Evolutionary conservation across 2,888 invertebrate species (phyloP).

Genomic region (Tachina grossa): DNA sequence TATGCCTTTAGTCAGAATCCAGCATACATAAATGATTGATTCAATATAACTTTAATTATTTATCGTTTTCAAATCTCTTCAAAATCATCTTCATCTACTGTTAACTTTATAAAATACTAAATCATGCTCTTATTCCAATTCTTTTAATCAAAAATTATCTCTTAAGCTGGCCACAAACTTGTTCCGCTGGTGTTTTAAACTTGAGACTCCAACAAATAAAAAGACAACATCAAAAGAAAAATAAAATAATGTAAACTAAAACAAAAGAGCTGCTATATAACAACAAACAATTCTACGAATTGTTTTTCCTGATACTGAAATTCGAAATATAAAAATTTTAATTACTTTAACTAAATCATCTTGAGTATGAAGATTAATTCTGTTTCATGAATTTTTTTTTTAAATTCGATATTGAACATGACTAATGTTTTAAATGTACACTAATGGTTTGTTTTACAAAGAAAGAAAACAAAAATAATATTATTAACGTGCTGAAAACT

Average conservation of each 20-base stretch:
- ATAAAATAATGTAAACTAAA: constrained; percentile 20
- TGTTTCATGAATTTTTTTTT: constrained; percentile 32
- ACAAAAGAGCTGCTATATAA: constrained; percentile 43
- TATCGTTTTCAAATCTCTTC: constrained; percentile 35
- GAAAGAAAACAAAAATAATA: constrained; percentile 70
- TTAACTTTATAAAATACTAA: constrained; percentile 34
- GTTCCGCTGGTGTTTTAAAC: constrained; percentile 1
- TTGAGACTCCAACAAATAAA: background rate
- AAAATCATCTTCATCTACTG: constrained; percentile 26
- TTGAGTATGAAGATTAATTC: constrained; percentile 59
- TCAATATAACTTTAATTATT: constrained; percentile 16
- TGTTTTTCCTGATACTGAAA: constrained; percentile 61
- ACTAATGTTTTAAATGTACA: constrained; percentile 81
- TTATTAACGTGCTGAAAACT: constrained; percentile 64
- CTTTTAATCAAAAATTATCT: background rate
- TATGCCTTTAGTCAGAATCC: background rate
- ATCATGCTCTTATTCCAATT: constrained; percentile 7
- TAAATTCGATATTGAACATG: constrained; percentile 75
- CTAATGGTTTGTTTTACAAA: constrained; percentile 83
- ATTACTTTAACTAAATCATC: constrained; percentile 81
- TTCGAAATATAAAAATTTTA: constrained; percentile 76
- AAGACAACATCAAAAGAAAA: background rate
- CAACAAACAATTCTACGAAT: constrained; percentile 62
- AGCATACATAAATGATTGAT: constrained; percentile 31
- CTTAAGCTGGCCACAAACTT: constrained; percentile 19